Percentiles rank a stretch among this genome's conserved stretches.
phyloP scores from a whole-genome alignment of 2,113 vertebrate species.

The Steatornis caripensis region DNA sequence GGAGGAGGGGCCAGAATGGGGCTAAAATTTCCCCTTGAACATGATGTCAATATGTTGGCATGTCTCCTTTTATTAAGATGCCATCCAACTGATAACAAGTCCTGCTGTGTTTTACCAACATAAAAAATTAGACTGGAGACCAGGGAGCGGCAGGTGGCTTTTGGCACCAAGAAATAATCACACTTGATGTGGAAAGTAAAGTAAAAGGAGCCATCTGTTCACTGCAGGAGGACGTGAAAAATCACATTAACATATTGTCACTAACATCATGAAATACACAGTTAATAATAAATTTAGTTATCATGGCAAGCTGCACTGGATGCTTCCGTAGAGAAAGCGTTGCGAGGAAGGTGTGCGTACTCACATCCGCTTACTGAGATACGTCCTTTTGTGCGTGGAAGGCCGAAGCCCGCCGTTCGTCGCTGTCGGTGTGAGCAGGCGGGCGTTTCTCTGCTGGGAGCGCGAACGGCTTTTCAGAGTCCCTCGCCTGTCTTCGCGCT shows the following conservation, averaged over 20 bases:
- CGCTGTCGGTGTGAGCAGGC: not conserved
- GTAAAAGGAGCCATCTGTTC: constrained; percentile 99
- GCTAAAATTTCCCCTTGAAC: constrained; percentile 94
- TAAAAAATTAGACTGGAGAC: constrained; percentile 99
- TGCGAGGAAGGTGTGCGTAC: constrained; percentile 59
- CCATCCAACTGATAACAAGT: constrained; percentile 98
- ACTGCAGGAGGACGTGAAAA: constrained; percentile 90
- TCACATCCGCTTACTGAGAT: not conserved
- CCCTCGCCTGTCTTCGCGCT: not conserved
- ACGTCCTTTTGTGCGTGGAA: not conserved
- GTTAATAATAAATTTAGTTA: constrained; percentile 97
- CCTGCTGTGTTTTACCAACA: constrained; percentile 99
- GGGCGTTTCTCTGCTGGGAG: not conserved
- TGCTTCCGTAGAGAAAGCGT: constrained; percentile 82
- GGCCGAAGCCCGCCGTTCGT: not conserved
- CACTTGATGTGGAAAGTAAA: constrained; percentile 99
- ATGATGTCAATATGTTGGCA: constrained; percentile 99
- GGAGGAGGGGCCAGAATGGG: constrained; percentile 47
- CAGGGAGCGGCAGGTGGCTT: constrained; percentile 97
- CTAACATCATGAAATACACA: constrained; percentile 98
- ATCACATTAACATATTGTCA: constrained; percentile 99
- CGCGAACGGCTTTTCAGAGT: not conserved
- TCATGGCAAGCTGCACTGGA: constrained; percentile 83
- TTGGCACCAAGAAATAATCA: constrained; percentile 99
- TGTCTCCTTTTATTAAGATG: constrained; percentile 98